Base-by-base conservation (phyloP, 1,140 invertebrate genomes). In the Caenorhabditis remanei region DNA sequence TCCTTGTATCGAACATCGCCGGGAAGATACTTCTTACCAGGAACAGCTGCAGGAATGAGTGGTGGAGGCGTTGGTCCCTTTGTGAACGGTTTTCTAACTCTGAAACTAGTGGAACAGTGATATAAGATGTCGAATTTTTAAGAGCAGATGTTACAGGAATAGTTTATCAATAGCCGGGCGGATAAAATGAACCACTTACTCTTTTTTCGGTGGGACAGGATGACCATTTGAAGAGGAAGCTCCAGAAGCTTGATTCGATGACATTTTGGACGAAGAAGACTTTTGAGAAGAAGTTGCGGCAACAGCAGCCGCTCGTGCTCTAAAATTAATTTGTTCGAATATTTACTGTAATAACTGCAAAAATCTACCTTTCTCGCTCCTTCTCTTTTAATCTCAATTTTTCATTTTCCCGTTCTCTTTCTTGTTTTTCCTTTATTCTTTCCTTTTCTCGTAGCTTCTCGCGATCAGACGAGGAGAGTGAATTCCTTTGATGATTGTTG, bases 1-100 rank as follows among this genome's bases (percentile, higher is more conserved):
- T 79, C 71, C n/a, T 79, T 79, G 40, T 79, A 79, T 79, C 71
- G 19, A n/a, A 79, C 71, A 50, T 79, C 71, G 50, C 71, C 71
- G 11, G 71, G 71, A 79, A 79, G 71, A 50, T 79, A 79, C n/a
- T 79, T 79, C 21, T 79, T 79, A 5, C 71, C 71, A 11, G 71
- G 71, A 24, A 79, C 40, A 2, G 71, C 71, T 4, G 46, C 71
- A 41, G 71, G 71, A 79, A 79, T 79, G 2, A 79, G 19, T 50
- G 71, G 71, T 41, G 71, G 71, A 50, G 71, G 71, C 11, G 71
- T 79, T 11, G 71, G 71, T 24, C 46, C 71, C 41, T 79, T 79
- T n/a, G 32, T 41, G 11, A 79, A 79, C 11, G 71, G 71, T n/a
- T 79, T 79, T 50, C 71, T 46, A 21, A 50, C n/a, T 79, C 71